Evolutionary conservation across 1,140 invertebrate genomes (phyloP).

Genomic region (Drosophila ogumai): DNA sequence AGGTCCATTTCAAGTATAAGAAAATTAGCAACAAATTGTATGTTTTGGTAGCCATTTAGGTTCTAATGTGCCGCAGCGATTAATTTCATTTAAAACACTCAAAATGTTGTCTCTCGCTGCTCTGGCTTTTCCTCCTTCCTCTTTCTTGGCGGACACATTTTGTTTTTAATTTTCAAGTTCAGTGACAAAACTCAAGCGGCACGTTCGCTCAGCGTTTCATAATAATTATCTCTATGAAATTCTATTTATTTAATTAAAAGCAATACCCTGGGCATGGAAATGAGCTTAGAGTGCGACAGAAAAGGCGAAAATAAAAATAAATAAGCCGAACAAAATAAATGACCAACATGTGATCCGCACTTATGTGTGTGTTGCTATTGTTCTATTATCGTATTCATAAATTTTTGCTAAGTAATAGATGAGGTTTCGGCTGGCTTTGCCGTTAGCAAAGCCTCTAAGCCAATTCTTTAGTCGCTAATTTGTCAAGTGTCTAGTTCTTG

Average conservation of each 20-base stretch:
- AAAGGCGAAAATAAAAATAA: background rate
- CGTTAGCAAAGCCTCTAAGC: conserved; percentile 52
- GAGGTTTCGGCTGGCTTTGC: conserved; percentile 11
- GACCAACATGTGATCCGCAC: conserved; percentile 66
- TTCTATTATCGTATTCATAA: conserved; percentile 62
- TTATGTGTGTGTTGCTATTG: conserved; percentile 17
- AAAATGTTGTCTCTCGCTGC: background rate
- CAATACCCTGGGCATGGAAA: conserved; percentile 57
- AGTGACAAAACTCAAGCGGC: conserved; percentile 40
- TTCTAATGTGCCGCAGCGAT: conserved; percentile 31
- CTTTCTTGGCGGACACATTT: conserved; percentile 33
- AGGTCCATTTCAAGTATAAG: background rate
- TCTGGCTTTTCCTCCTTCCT: background rate
- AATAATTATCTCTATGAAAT: conserved; percentile 32
- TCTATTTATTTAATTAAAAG: conserved; percentile 68
- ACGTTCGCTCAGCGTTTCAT: conserved; percentile 13
- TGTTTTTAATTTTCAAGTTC: conserved; percentile 77
- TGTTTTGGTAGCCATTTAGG: conserved; percentile 26
- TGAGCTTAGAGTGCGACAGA: conserved; percentile 29
- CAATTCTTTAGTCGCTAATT: conserved; percentile 67
- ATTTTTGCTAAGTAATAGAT: conserved; percentile 56
- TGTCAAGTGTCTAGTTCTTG: conserved; percentile 58
- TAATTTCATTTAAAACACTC: conserved; percentile 28
- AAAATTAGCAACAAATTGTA: conserved; percentile 1
- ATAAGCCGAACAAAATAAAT: conserved; percentile 57